These are phyloP conservation scores for Diadromus collaris DNA, from an alignment of 2,888 invertebrate species.

Conservation along the genomic window DNA sequence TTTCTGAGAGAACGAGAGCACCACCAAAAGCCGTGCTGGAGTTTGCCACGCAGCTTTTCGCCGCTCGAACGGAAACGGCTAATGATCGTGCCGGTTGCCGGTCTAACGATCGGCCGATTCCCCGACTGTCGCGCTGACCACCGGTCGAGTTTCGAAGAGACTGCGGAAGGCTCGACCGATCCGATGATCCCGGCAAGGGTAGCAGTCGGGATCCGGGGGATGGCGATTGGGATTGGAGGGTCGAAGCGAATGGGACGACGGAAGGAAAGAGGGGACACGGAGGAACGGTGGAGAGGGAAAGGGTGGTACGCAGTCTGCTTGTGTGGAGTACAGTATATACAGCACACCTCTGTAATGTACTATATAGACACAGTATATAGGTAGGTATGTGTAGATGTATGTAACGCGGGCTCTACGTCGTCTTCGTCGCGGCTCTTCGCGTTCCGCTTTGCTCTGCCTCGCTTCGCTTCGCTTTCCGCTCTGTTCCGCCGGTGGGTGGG, in stretches of 20 bases:
- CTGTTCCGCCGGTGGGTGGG: slow-evolving; percentile 44
- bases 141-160: slow-evolving; percentile 48
- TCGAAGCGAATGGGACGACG: slow-evolving; percentile 51
- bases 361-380: background rate
- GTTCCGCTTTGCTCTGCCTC: slow-evolving; percentile 50
- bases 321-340: slow-evolving; percentile 15
- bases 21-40: slow-evolving; percentile 41
- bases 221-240: slow-evolving; percentile 57
- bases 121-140: background rate
- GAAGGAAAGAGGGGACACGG: slow-evolving; percentile 63
- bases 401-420: slow-evolving; percentile 19
- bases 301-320: slow-evolving; percentile 70
- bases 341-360: slow-evolving; percentile 13
- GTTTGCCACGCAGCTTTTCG: too few relatives aligned
- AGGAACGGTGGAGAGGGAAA: slow-evolving; percentile 66
- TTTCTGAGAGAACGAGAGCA: slow-evolving; percentile 31
- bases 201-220: slow-evolving; percentile 59
- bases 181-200: slow-evolving; percentile 51
- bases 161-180: slow-evolving; percentile 39
- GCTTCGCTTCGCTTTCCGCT: slow-evolving; percentile 47
- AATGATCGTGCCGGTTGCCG: too few relatives aligned
- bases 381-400: background rate
- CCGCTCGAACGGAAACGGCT: too few relatives aligned
- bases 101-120: too few relatives aligned
- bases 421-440: slow-evolving; percentile 49